These are phyloP conservation scores for Andricus quercusramuli DNA, from an alignment of 2,888 invertebrate species.

Conservation along the genomic window DNA sequence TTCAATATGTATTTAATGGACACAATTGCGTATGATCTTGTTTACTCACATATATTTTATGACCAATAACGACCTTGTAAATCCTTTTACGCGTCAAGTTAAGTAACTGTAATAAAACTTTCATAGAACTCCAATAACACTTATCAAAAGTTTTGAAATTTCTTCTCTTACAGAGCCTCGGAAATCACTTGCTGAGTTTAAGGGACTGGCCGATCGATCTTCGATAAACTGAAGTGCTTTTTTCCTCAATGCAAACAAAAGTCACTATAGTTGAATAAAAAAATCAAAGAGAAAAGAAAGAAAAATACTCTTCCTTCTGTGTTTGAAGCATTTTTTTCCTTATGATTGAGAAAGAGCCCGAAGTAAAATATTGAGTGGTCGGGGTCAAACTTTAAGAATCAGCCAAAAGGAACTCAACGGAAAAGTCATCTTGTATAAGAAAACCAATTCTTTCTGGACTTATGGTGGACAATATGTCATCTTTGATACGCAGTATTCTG, in stretches of 20 bases:
- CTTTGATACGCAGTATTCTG: background rate
- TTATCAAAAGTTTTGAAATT: slow-evolving; percentile 31
- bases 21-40: background rate
- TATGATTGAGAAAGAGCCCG: background rate
- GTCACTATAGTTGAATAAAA: background rate
- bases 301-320: background rate
- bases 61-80: background rate
- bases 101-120: slow-evolving; percentile 22
- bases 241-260: background rate
- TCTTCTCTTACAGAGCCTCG: slow-evolving; percentile 6
- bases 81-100: slow-evolving; percentile 10
- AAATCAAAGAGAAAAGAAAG: background rate
- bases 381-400: background rate
- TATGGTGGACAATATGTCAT: background rate
- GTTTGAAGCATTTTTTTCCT: background rate
- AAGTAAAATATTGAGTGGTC: background rate
- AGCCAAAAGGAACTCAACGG: background rate
- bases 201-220: slow-evolving; percentile 8
- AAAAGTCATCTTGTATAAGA: background rate
- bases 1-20: background rate
- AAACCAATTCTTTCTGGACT: background rate
- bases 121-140: slow-evolving; percentile 19
- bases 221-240: background rate
- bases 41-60: background rate
- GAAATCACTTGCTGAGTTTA: slow-evolving; percentile 11